A percentile compares a stretch with the other conserved stretches of the same genome.
Conservation (phyloP, 2,797 vertebrate genomes). For the Brachyalestes nurse region DNA sequence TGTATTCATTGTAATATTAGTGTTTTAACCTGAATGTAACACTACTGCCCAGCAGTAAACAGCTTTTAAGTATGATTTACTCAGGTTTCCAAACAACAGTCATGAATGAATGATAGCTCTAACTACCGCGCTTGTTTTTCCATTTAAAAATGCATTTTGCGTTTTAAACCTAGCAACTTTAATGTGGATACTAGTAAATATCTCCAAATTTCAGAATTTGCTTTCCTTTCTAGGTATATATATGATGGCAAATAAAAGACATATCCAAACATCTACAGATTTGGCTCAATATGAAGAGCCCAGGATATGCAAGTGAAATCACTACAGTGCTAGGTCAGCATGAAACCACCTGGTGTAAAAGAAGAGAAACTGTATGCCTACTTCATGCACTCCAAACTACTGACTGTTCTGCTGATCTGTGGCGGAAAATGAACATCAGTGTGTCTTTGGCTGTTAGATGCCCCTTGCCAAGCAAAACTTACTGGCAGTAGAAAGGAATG, state of each 20-base stretch:
- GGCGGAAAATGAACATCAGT: slow-evolving; percentile 11
- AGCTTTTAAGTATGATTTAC: too few relatives aligned
- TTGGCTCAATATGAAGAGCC: not conserved
- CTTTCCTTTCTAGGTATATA: not conserved
- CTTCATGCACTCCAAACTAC: not conserved
- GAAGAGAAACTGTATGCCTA: not conserved
- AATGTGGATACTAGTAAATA: not conserved
- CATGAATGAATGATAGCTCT: too few relatives aligned
- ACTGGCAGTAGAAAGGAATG: slow-evolving; percentile 20
- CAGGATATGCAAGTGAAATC: not conserved
- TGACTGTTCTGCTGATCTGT: not conserved
- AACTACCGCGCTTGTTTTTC: not conserved
- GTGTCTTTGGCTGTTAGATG: not conserved
- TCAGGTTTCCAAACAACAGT: too few relatives aligned
- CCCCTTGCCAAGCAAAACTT: slow-evolving; percentile 21
- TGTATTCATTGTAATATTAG: too few relatives aligned
- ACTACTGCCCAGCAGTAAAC: too few relatives aligned
- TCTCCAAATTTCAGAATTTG: not conserved
- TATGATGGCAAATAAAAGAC: not conserved
- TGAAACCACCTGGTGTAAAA: not conserved
- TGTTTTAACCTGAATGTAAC: too few relatives aligned
- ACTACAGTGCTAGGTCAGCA: not conserved
- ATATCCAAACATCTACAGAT: not conserved
- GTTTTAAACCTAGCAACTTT: too few relatives aligned
- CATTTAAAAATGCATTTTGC: not conserved